Evolutionary conservation across 2,888 invertebrate genomes (phyloP), one percentile per base, ranked within the genome.

Genomic region (Octonoba sinensis): DNA sequence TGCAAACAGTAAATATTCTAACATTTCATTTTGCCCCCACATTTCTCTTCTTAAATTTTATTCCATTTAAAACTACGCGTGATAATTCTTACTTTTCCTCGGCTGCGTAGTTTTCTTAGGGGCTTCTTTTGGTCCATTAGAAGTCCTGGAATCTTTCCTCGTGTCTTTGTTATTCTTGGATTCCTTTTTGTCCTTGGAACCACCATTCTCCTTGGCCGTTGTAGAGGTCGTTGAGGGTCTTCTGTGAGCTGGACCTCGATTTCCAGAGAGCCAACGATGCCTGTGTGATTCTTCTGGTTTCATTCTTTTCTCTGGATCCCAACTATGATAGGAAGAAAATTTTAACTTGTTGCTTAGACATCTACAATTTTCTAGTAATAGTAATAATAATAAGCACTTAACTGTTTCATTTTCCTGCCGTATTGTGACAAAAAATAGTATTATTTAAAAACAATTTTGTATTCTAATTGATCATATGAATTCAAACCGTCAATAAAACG

Each of bases 211-310:
- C 22, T 72, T 66, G 0, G n/a, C 16, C 20, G 62, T 51, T 20
- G 79, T 62, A 1, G 79, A 70, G 15, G 70, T 56, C 13, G 79
- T 69, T 16, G 79, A 73, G 12, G 67, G 66, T 22, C 79, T 67
- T 15, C 79, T 44, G 62, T 79, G 79, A 1, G 79, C 79, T 3
- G 79, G 79, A 47, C 79, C 79, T 20, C 81, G 27, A 62, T 85
- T 84, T 3, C 83, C 89, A 60, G 87, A 87, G 57, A 96, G 90
- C 93, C 94, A 97, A 87, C 95, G 95, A 89, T 97, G 97, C 72
- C 93, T 92, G 24, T 94, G 91, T 1, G 96, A 97, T 88, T 97
- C 96, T 46, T 84, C 83, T 59, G 84, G 84, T 44, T 83, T 84
- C 70, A 84, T 76, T 18, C 85, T 57, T 49, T 70, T 77, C 49